phyloP scores from a whole-genome alignment of 2,888 invertebrate species.

The Cosmia pyralina region DNA sequence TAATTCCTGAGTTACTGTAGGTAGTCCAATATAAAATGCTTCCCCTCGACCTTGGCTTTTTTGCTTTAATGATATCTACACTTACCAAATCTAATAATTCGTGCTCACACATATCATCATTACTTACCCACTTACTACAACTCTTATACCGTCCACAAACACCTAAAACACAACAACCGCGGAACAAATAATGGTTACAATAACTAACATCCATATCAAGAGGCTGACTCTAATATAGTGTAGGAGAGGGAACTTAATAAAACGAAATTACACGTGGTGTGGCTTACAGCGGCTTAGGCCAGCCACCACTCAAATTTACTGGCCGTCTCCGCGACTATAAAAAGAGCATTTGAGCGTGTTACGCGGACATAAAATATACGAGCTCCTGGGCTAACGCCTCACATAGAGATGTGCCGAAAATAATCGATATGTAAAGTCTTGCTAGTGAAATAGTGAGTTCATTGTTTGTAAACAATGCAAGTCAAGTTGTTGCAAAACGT shows the following conservation, averaged over 20 bases:
- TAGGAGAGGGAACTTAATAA: constrained; percentile 80
- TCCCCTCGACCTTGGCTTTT: not conserved
- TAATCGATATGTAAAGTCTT: constrained; percentile 26
- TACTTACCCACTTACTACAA: constrained; percentile 15
- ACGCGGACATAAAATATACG: constrained; percentile 73
- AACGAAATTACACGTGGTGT: constrained; percentile 78
- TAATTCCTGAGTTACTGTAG: not conserved
- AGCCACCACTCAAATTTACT: constrained; percentile 81
- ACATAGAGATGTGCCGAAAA: constrained; percentile 46
- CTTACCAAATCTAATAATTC: not conserved
- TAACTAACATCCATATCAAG: constrained; percentile 65
- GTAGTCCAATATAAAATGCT: not conserved
- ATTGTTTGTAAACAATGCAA: not conserved
- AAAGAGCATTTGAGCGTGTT: constrained; percentile 77
- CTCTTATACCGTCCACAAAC: constrained; percentile 9
- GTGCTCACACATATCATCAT: constrained; percentile 13
- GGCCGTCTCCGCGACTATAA: constrained; percentile 80
- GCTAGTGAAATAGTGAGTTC: not conserved
- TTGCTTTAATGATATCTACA: not conserved
- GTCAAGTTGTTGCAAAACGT: not conserved
- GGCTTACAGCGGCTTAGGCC: constrained; percentile 75
- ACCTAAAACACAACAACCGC: constrained; percentile 21
- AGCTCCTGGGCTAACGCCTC: constrained; percentile 54
- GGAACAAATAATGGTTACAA: constrained; percentile 51
- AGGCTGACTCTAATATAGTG: constrained; percentile 72